Percentiles rank a stretch among this genome's conserved stretches.
Evolutionary conservation across 2,113 vertebrate genomes (phyloP).

Genomic region (Macrotis lagotis): DNA sequence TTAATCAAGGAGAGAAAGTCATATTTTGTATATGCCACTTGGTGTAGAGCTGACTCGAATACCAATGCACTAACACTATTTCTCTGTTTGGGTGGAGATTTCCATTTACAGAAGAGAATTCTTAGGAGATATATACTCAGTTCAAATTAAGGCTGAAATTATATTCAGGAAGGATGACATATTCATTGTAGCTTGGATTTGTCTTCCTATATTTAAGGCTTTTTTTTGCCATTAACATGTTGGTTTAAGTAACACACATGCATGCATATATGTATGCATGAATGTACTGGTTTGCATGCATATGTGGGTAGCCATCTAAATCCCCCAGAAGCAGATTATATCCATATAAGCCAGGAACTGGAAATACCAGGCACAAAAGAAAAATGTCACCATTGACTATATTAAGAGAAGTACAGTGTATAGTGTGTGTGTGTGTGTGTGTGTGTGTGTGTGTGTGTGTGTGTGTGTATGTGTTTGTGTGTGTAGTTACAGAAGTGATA

Average conservation of each 20-base stretch:
- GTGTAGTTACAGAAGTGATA: neutral
- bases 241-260: neutral
- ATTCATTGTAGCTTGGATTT: neutral
- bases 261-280: neutral
- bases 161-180: neutral
- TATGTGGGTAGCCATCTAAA: neutral
- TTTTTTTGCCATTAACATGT: neutral
- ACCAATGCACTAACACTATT: conserved; percentile 3
- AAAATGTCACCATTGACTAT: neutral
- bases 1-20: conserved; percentile 65
- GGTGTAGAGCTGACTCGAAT: conserved; percentile 42
- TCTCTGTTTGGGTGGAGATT: neutral
- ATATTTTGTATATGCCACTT: conserved; percentile 42
- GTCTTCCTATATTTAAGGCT: neutral
- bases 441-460: neutral
- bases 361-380: neutral
- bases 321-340: neutral
- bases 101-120: neutral
- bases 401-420: neutral
- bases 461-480: neutral
- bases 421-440: neutral
- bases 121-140: neutral
- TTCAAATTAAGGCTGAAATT: neutral
- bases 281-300: neutral
- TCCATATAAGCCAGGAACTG: neutral